Percentiles rank a stretch among this genome's conserved stretches.
Conservation (phyloP, 2,797 vertebrate species). For the Premnoplex brunnescens region DNA sequence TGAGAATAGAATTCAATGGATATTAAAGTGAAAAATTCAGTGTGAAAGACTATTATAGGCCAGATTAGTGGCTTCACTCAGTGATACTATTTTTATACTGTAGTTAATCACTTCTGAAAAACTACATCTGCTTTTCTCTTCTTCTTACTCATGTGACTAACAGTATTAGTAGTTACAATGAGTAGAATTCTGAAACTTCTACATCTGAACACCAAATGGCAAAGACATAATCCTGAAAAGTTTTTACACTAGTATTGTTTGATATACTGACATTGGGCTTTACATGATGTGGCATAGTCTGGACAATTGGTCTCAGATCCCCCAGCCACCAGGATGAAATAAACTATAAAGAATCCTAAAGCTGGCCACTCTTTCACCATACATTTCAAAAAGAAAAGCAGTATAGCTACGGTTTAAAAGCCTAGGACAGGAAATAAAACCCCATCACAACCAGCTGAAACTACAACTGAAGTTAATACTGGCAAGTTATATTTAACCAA, state of each 20-base stretch:
- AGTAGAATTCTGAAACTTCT: neutral
- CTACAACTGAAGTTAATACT: neutral
- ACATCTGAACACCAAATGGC: neutral
- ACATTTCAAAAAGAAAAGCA: neutral
- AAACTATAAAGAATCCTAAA: neutral
- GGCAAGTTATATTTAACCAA: conserved; percentile 3
- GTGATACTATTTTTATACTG: neutral
- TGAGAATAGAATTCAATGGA: neutral
- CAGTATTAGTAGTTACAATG: neutral
- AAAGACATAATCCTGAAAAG: neutral
- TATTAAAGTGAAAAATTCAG: neutral
- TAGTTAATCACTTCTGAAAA: neutral
- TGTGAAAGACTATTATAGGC: neutral
- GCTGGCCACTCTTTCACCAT: neutral
- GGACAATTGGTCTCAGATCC: neutral
- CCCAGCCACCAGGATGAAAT: neutral
- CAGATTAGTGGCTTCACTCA: neutral
- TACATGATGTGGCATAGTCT: neutral
- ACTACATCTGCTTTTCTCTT: neutral
- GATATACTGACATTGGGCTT: neutral
- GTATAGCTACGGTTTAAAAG: neutral
- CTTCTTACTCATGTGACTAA: neutral
- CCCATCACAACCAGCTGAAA: conserved; percentile 16
- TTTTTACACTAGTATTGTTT: neutral
- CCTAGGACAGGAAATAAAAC: neutral